These are phyloP conservation scores for Drosophila testacea DNA, from an alignment of 2,888 invertebrate genomes.

Conservation along the genomic window DNA sequence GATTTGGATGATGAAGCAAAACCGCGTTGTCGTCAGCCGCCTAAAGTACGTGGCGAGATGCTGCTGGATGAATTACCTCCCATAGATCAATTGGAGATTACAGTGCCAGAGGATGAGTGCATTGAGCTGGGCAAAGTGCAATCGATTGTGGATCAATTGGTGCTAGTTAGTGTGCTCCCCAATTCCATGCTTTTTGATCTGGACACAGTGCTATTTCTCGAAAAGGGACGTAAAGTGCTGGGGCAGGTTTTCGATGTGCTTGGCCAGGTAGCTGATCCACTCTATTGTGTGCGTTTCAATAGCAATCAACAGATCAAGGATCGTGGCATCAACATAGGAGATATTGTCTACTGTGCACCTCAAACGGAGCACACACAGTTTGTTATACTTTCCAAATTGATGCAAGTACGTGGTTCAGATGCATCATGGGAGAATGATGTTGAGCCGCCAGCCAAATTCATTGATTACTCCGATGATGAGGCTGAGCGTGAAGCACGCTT, in stretches of 20 bases:
- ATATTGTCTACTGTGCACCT: slow-evolving; percentile 93
- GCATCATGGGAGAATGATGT: slow-evolving; percentile 94
- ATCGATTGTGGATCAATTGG: slow-evolving; percentile 90
- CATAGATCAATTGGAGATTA: slow-evolving; percentile 92
- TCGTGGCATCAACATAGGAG: slow-evolving; percentile 88
- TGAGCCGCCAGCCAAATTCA: slow-evolving; percentile 90
- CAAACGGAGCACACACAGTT: slow-evolving; percentile 90
- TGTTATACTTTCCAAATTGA: slow-evolving; percentile 90
- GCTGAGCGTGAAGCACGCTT: slow-evolving; percentile 88
- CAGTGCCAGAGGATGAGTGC: slow-evolving; percentile 91
- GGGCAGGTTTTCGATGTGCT: slow-evolving; percentile 95
- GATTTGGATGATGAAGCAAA: slow-evolving; percentile 54
- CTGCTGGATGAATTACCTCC: slow-evolving; percentile 90
- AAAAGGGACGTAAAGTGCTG: slow-evolving; percentile 90
- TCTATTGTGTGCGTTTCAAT: slow-evolving; percentile 97
- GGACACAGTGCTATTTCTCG: slow-evolving; percentile 94
- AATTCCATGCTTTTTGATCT: slow-evolving; percentile 92
- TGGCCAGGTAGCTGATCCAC: slow-evolving; percentile 93
- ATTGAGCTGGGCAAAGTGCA: slow-evolving; percentile 90
- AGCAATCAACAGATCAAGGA: slow-evolving; percentile 90
- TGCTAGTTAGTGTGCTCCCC: slow-evolving; percentile 89
- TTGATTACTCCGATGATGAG: slow-evolving; percentile 96
- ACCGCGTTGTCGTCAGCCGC: slow-evolving; percentile 64
- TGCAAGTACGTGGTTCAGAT: slow-evolving; percentile 93
- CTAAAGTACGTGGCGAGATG: slow-evolving; percentile 83